Percentiles rank a stretch among this genome's conserved stretches.
phyloP scores from a whole-genome alignment of 2,888 invertebrate genomes.

The Bellardia bayeri region DNA sequence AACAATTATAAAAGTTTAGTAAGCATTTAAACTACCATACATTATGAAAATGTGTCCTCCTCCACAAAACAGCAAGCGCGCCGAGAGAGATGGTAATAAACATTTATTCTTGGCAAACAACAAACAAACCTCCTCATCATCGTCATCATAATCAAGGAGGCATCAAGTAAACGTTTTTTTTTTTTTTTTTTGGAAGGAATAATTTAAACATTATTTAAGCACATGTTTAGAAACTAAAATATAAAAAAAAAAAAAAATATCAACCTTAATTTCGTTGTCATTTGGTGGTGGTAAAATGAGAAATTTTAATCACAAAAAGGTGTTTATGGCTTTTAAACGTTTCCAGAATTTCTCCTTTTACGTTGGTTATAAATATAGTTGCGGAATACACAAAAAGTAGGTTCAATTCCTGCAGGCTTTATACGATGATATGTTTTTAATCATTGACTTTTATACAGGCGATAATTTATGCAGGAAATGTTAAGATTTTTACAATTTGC shows the following conservation, averaged over 20 bases:
- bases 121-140: slow-evolving; percentile 27
- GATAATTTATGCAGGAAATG: slow-evolving; percentile 28
- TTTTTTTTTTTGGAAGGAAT: slow-evolving; percentile 24
- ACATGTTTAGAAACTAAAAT: slow-evolving; percentile 32
- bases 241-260: slow-evolving; percentile 19
- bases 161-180: slow-evolving; percentile 48
- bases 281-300: not conserved
- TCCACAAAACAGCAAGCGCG: slow-evolving; percentile 38
- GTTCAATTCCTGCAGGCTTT: slow-evolving; percentile 37
- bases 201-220: slow-evolving; percentile 45
- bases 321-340: slow-evolving; percentile 62
- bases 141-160: slow-evolving; percentile 35
- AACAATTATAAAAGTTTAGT: slow-evolving; percentile 71
- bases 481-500: not conserved
- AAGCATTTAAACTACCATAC: slow-evolving; percentile 70
- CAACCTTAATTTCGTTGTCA: slow-evolving; percentile 38
- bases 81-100: slow-evolving; percentile 37
- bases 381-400: slow-evolving; percentile 13
- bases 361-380: slow-evolving; percentile 17
- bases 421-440: slow-evolving; percentile 15
- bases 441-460: slow-evolving; percentile 38
- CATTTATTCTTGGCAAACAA: slow-evolving; percentile 46
- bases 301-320: slow-evolving; percentile 61
- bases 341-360: slow-evolving; percentile 45
- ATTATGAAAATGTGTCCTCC: slow-evolving; percentile 65